Percentiles rank a stretch among this genome's conserved stretches.
Evolutionary conservation across 92 coral and sea anemone genomes (phyloP).

Genomic region (Umimayanthus chanpuru): DNA sequence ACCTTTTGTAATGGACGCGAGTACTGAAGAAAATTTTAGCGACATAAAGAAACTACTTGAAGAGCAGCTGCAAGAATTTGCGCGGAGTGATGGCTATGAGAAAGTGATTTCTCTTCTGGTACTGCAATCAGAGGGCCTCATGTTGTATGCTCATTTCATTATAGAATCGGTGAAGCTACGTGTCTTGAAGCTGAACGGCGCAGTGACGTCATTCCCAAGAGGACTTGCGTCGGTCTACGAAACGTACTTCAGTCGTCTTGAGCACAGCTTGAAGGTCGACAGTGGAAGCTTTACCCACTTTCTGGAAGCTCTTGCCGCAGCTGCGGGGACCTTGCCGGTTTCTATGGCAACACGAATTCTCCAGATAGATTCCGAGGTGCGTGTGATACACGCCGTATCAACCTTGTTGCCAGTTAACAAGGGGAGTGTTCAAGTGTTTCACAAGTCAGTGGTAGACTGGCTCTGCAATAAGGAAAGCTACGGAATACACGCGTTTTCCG

Average conservation of each 20-base stretch:
- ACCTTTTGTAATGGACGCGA: slow-evolving; percentile 46
- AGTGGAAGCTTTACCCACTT: slow-evolving; percentile 44
- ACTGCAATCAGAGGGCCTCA: slow-evolving; percentile 72
- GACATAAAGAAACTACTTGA: slow-evolving; percentile 58
- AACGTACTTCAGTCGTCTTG: slow-evolving; percentile 57
- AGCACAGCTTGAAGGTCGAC: slow-evolving; percentile 36
- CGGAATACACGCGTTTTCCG: slow-evolving; percentile 52
- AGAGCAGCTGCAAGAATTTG: slow-evolving; percentile 37
- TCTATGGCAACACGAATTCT: slow-evolving; percentile 52
- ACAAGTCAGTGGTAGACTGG: slow-evolving; percentile 74
- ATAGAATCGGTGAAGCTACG: slow-evolving; percentile 45
- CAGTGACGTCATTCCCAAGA: slow-evolving; percentile 50
- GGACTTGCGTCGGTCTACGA: slow-evolving; percentile 67
- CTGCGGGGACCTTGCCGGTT: slow-evolving; percentile 60
- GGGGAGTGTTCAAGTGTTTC: slow-evolving; percentile 59
- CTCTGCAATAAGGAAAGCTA: slow-evolving; percentile 41
- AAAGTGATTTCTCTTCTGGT: slow-evolving; percentile 35
- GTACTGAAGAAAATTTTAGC: slow-evolving; percentile 49
- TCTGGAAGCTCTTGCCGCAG: slow-evolving; percentile 67
- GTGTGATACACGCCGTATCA: slow-evolving; percentile 46
- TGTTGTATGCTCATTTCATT: slow-evolving; percentile 69
- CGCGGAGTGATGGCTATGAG: slow-evolving; percentile 24
- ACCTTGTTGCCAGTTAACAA: slow-evolving; percentile 56
- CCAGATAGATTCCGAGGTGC: slow-evolving; percentile 19
- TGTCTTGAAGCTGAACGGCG: slow-evolving; percentile 5